Evolutionary conservation across 2,888 invertebrate genomes (phyloP).

Genomic region (Boloria euphrosyne): DNA sequence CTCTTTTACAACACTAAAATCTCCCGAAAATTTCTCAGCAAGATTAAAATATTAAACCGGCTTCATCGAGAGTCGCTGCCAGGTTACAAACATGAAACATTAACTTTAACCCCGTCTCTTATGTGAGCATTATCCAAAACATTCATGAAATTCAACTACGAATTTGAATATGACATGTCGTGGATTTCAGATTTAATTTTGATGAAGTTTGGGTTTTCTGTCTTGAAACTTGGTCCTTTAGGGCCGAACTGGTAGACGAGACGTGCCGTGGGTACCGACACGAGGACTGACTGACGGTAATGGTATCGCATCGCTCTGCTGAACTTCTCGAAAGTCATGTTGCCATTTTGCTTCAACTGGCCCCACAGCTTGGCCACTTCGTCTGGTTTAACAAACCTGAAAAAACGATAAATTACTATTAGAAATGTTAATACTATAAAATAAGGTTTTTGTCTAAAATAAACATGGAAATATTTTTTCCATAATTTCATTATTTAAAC

Average conservation of each 20-base stretch:
- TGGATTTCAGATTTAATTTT: slow-evolving; percentile 68
- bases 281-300: slow-evolving; percentile 88
- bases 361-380: slow-evolving; percentile 95
- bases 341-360: slow-evolving; percentile 90
- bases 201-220: slow-evolving; percentile 82
- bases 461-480: background rate
- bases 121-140: slow-evolving; percentile 42
- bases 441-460: background rate
- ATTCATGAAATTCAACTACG: slow-evolving; percentile 56
- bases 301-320: slow-evolving; percentile 95
- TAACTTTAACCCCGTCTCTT: slow-evolving; percentile 41
- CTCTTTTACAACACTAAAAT: slow-evolving; percentile 24
- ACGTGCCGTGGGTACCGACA: slow-evolving; percentile 88
- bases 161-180: slow-evolving; percentile 53
- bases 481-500: slow-evolving; percentile 18
- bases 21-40: background rate
- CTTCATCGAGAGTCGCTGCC: slow-evolving; percentile 38
- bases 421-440: slow-evolving; percentile 2
- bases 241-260: slow-evolving; percentile 92
- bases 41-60: slow-evolving; percentile 10
- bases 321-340: slow-evolving; percentile 96
- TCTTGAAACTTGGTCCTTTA: slow-evolving; percentile 89
- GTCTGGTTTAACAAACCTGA: slow-evolving; percentile 91
- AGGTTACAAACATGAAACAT: slow-evolving; percentile 41
- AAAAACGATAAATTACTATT: slow-evolving; percentile 43